Conservation (phyloP, 2,113 vertebrate genomes). For the Rhinoderma darwinii region DNA sequence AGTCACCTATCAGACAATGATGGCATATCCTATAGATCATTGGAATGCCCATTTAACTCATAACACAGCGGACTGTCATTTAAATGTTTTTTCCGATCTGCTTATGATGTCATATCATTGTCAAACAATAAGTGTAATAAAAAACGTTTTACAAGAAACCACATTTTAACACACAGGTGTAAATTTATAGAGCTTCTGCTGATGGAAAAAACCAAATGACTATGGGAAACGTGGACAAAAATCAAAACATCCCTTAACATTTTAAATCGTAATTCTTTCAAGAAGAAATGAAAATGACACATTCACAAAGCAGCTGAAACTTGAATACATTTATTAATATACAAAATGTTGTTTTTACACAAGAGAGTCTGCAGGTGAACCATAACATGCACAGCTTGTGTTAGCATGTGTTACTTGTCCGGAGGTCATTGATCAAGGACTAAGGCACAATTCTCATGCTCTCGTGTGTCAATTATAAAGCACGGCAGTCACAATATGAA, state of each 20-base stretch:
- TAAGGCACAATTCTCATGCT: slow-evolving; percentile 46
- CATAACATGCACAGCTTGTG: slow-evolving; percentile 79
- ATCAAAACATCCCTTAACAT: background rate
- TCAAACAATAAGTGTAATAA: too few relatives aligned
- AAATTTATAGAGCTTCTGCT: too few relatives aligned
- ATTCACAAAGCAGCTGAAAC: slow-evolving; percentile 59
- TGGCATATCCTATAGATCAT: too few relatives aligned
- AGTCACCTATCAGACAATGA: too few relatives aligned
- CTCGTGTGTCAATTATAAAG: slow-evolving; percentile 44
- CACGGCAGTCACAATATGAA: slow-evolving; percentile 22
- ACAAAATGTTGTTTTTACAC: slow-evolving; percentile 85
- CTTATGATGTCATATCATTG: too few relatives aligned
- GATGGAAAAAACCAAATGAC: background rate
- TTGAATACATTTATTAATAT: slow-evolving; percentile 95
- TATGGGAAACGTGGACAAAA: background rate
- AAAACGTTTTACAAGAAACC: too few relatives aligned
- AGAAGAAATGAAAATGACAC: background rate
- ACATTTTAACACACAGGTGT: too few relatives aligned
- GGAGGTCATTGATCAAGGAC: slow-evolving; percentile 52
- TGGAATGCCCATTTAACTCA: too few relatives aligned
- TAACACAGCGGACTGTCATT: too few relatives aligned
- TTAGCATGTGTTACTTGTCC: slow-evolving; percentile 70
- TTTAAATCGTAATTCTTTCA: background rate
- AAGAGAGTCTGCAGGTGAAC: slow-evolving; percentile 75
- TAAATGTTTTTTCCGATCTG: too few relatives aligned